Evolutionary conservation across 2,113 vertebrate genomes (phyloP).

Genomic region (Sarotherodon lohbergeri): DNA sequence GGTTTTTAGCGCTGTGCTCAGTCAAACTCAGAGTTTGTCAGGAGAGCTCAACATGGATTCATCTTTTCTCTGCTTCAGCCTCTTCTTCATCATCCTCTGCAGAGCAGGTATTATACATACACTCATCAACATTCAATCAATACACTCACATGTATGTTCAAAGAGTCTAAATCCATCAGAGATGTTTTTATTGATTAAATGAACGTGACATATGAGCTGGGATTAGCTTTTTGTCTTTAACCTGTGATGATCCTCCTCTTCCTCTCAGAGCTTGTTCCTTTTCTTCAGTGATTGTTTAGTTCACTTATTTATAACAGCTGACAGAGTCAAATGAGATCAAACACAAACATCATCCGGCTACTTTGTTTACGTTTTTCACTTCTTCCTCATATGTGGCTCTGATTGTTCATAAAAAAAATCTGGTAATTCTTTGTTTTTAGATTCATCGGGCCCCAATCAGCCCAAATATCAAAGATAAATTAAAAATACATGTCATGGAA

Average conservation of each 20-base stretch:
- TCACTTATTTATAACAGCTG: not conserved
- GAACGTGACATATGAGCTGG: too few relatives aligned
- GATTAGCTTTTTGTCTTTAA: rapidly evolving
- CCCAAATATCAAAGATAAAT: not conserved
- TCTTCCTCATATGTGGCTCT: too few relatives aligned
- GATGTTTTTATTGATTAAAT: not conserved
- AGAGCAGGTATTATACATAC: conserved; percentile 8
- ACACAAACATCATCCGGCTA: too few relatives aligned
- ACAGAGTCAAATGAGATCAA: not conserved
- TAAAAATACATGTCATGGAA: rapidly evolving
- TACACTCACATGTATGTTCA: not conserved
- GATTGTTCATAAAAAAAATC: rapidly evolving
- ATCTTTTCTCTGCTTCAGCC: too few relatives aligned
- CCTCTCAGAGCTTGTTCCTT: not conserved
- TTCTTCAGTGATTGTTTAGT: not conserved
- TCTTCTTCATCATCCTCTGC: conserved; percentile 1
- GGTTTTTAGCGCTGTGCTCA: not conserved
- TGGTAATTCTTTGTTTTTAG: too few relatives aligned
- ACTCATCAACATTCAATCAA: rapidly evolving
- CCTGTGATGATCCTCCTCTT: not conserved
- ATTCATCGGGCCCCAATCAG: too few relatives aligned
- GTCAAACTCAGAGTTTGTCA: not conserved
- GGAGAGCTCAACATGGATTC: conserved; percentile 4
- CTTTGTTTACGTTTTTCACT: too few relatives aligned
- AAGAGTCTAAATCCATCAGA: not conserved